phyloP scores from a whole-genome alignment of 2,888 invertebrate genomes.

The Eremobia ochroleuca region DNA sequence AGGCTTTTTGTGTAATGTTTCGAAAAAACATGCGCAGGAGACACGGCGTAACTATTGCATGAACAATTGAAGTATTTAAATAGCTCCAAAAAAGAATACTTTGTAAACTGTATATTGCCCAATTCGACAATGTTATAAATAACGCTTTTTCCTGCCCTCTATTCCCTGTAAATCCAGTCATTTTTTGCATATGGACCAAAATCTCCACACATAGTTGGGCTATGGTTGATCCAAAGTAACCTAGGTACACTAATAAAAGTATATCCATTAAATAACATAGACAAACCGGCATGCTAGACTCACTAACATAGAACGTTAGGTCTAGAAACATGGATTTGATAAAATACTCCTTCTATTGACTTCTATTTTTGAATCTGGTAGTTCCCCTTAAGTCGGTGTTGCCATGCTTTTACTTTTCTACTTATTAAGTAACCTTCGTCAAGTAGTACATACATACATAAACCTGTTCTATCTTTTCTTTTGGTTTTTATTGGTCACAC shows the following conservation, averaged over 20 bases:
- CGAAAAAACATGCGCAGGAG: no score
- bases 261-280: constrained; percentile 73
- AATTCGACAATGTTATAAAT: background rate
- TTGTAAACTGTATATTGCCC: background rate
- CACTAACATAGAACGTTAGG: constrained; percentile 84
- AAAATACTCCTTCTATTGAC: constrained; percentile 67
- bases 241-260: constrained; percentile 74
- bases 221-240: constrained; percentile 82
- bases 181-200: constrained; percentile 76
- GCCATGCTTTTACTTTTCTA: constrained; percentile 74
- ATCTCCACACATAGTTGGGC: constrained; percentile 82
- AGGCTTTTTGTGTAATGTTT: no score
- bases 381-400: constrained; percentile 81
- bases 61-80: background rate
- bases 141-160: background rate
- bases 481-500: constrained; percentile 33
- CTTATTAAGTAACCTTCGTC: constrained; percentile 57
- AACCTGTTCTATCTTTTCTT: constrained; percentile 1
- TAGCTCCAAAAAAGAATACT: background rate
- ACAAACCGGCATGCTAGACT: constrained; percentile 87
- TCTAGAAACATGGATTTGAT: constrained; percentile 74
- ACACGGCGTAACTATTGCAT: constrained; percentile 6
- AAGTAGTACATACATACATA: constrained; percentile 5
- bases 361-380: constrained; percentile 77
- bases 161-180: constrained; percentile 11